Evolutionary conservation across 2,797 vertebrate genomes (phyloP), one percentile per base, ranked within the genome.

Genomic region (Paratrypauchen microcephalus): DNA sequence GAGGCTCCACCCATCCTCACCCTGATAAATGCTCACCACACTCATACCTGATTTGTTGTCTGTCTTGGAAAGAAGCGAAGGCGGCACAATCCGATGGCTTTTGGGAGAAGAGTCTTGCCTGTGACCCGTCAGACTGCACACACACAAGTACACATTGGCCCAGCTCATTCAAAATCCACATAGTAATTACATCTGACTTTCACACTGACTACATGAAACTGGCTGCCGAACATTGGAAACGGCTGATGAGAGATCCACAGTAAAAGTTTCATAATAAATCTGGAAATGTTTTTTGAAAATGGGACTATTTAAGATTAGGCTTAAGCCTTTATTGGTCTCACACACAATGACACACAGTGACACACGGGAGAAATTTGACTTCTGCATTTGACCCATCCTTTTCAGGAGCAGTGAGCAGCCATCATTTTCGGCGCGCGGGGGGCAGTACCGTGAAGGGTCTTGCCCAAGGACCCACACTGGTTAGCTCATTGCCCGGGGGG

Each of bases 51-150:
- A 90, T 88, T 73, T 65, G 82, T 88, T 90, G 81, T 93, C 92
- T 1, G 86, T 87, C 79, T 94, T 94, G 9, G 95, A 86, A 86
- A 91, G 93, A 8, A 96, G 94, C 85, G 98, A 95, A 72, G 97
- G 95, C 5, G 95, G 91, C 86, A 95, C 95, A 92, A 95, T 94
- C 0, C 95, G 93, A 56, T 95, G 92, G 78, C 92, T 90, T 91
- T 94, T 95, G 36, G 96, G 95, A 12, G 97, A 97, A 5, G 94
- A 89, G 66, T 98, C 97, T 0, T 92, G 92, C 82, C 97, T 98
- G 78, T 87, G 80, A 9, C 94, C 94, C 81, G 94, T 94, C 12
- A 95, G 92, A 90, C 97, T 98, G 90, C 41, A 47, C 61, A 64
- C 61, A 64, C 41, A 41, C 32, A 61, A 28, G 24, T 6, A 61